Evolutionary conservation across 37 sponge, comb jelly and placozoan genomes (phyloP), one percentile per base, ranked within the genome.

Genomic region (Halichondria panicea): DNA sequence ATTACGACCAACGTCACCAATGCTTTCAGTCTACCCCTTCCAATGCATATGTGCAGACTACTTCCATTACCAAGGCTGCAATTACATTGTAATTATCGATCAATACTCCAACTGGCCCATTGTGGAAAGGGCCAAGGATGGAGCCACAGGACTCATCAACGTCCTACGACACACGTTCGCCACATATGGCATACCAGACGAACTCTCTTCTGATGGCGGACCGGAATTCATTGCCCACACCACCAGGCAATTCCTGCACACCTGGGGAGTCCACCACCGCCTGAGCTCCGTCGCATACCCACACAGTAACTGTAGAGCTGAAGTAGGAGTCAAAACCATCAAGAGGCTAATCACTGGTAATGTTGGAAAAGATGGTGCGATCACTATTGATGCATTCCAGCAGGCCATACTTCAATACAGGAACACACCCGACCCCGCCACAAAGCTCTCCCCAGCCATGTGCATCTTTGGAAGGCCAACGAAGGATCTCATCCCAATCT

Each of bases 41-140:
- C 77, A 76, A 28, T 76, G 79, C 58, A 78, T 66, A 30, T 78
- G 69, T 55, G 48, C 80, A 44, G 80, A 68, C 70, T 79, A 79
- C 58, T 79, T 79, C 42, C 68, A 69, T 48, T 67, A 78, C 43
- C 68, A 78, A 37, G 79, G 79, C 68, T 21, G 13, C 19, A 64
- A 22, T 37, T 76, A 76, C 42, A 54, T 76, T 31, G 77, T 64
- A 33, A 78, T 78, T 3, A 43, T 78, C 6, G 79, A 78, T 34
- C 68, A 57, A 53, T 78, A 78, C 57, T 78, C 79, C 40, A 78
- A 78, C 58, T 66, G 67, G 50, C 75, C 75, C 27, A 74, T 74
- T 68, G 68, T 78, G 43, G 58, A 78, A 28, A 80, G 63, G 44
- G 48, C 63, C 2, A n/a, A 59, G 28, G 64, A 61, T n/a, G 62